Evolutionary conservation across 2,888 invertebrate species (phyloP).

Genomic region (Ophion obscuratus): DNA sequence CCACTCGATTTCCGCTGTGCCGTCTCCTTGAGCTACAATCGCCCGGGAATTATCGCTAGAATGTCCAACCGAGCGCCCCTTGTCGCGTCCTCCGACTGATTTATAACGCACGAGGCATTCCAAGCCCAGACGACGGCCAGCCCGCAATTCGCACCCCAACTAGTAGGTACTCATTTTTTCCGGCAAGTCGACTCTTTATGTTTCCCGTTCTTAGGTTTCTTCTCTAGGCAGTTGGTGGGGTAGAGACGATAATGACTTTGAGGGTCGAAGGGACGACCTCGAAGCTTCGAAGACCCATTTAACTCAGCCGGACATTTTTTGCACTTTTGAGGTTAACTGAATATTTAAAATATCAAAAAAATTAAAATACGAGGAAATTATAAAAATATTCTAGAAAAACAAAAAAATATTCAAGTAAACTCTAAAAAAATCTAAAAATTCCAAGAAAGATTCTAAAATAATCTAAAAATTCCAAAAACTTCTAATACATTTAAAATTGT

Average conservation of each 20-base stretch:
- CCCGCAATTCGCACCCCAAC: not conserved
- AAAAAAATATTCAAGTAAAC: too few species aligned
- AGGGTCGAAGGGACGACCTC: not conserved
- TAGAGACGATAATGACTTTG: not conserved
- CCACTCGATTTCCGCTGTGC: constrained; percentile 33
- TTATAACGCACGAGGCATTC: not conserved
- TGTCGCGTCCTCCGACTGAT: constrained; percentile 12
- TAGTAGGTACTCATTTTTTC: too few species aligned
- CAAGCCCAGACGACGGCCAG: not conserved
- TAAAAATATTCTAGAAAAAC: too few species aligned
- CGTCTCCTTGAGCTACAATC: constrained; percentile 51
- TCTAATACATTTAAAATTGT: too few species aligned
- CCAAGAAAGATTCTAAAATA: too few species aligned
- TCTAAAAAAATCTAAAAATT: too few species aligned
- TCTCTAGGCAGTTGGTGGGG: not conserved
- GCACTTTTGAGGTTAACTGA: not conserved
- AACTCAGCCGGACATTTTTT: not conserved
- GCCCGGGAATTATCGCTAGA: constrained; percentile 61
- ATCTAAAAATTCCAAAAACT: too few species aligned
- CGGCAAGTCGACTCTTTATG: too few species aligned
- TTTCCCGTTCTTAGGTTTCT: not conserved
- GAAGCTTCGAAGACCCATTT: not conserved
- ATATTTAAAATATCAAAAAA: too few species aligned
- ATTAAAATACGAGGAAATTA: too few species aligned
- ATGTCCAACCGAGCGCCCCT: constrained; percentile 39